phyloP scores from a whole-genome alignment of 2,888 invertebrate species.

The Eupelmus urozonus region DNA sequence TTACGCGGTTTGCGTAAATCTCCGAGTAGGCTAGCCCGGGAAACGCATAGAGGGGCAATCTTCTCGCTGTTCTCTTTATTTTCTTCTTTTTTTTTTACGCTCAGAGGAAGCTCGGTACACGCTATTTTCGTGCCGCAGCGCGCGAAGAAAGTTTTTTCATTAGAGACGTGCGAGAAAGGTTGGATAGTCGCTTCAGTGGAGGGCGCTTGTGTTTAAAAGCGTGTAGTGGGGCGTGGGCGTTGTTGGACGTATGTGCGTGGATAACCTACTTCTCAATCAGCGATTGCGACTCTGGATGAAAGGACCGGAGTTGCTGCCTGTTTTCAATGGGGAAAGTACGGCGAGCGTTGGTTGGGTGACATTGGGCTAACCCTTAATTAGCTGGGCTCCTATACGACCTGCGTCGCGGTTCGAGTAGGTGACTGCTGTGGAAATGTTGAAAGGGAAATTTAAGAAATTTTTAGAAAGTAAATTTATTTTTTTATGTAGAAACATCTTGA shows the following conservation, averaged over 20 bases:
- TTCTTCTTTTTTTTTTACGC: not conserved
- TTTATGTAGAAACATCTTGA: too few relatives aligned
- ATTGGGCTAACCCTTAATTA: too few relatives aligned
- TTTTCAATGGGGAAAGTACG: not conserved
- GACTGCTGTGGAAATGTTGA: too few relatives aligned
- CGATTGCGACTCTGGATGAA: conserved; percentile 35
- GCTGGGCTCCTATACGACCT: too few relatives aligned
- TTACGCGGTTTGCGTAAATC: conserved; percentile 14
- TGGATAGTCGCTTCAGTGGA: not conserved
- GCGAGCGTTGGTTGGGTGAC: too few relatives aligned
- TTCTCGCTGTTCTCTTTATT: not conserved
- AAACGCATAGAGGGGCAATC: not conserved
- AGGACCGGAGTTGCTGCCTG: not conserved
- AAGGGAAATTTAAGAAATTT: too few relatives aligned
- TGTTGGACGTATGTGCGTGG: too few relatives aligned
- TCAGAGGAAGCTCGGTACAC: not conserved
- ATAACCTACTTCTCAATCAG: conserved; percentile 36
- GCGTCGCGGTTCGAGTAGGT: too few relatives aligned
- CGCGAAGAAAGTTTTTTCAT: conserved; percentile 62
- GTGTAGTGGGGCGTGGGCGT: too few relatives aligned
- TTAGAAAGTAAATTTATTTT: too few relatives aligned
- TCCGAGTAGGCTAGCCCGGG: too few relatives aligned
- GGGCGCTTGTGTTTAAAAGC: too few relatives aligned
- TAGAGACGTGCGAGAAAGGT: conserved; percentile 42
- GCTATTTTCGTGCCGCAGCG: conserved; percentile 18